Evolutionary conservation across 2,888 invertebrate species (phyloP), one percentile per base, ranked within the genome.

Genomic region (Tipula vernalis): DNA sequence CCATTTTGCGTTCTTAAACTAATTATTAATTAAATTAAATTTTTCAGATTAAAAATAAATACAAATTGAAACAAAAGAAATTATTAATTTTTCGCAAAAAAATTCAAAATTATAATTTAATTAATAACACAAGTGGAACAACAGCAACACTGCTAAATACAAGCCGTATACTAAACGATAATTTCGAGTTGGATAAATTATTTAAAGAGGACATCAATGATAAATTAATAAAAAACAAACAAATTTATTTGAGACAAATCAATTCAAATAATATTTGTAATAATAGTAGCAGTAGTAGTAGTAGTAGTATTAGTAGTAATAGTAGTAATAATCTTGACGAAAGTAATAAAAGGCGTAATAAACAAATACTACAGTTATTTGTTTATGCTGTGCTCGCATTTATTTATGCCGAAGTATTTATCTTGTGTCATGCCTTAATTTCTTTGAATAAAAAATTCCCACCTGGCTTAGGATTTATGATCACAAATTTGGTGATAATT

Each of bases 391-490:
- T 88, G 57, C 87, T 87, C 8, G 57, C 87, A 83, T 87, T 88
- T n/a, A 88, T 88, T 28, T 88, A 88, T 57, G 83, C 88, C 13
- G 88, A 88, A 88, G 47, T 88, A 28, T 85, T 88, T 83, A 71
- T 87, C 12, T 57, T 88, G 8, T 86, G 87, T 86, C n/a, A 84
- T 88, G 15, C 88, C 88, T 13, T 84, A 39, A n/a, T 84, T 15
- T 84, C n/a, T 39, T 39, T 84, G 85, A 87, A 87, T 36, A 87
- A 87, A 18, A 83, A 83, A 51, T 84, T 87, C 84, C 88, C 88
- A 36, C 88, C 88, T 10, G 88, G 88, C 44, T 85, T 88, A n/a
- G 18, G 88, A 28, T 88, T 88, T 86, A 83, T 88, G 87, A 87
- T 88, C n/a, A 51, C 44, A 10, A 88, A 88, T 83, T 86, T 88